Conservation (phyloP, 2,888 invertebrate species). For the Gymnocheta viridis region DNA sequence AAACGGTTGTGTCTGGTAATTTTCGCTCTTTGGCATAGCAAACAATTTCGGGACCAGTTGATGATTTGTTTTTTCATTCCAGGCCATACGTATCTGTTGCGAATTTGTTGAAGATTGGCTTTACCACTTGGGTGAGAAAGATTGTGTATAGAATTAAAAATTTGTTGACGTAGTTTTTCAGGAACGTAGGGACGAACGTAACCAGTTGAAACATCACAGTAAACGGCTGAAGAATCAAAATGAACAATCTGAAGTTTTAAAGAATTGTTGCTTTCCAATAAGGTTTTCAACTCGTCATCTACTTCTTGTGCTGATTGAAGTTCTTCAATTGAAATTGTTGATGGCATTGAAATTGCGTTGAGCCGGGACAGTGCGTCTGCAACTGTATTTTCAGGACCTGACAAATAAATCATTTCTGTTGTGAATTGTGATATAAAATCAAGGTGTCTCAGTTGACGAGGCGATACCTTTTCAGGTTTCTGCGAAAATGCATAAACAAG, state of each 20-base stretch:
- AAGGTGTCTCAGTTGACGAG: no score
- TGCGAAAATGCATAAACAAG: no score
- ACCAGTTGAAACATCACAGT: no score
- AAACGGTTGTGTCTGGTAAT: conserved; percentile 14
- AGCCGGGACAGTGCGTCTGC: conserved; percentile 43
- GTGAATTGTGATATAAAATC: conserved; percentile 50
- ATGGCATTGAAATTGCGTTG: conserved; percentile 34
- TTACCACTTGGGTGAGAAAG: conserved; percentile 22
- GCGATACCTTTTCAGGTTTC: no score
- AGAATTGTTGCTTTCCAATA: background rate
- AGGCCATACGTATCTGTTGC: conserved; percentile 60
- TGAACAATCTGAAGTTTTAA: conserved; percentile 7
- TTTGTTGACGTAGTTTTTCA: background rate
- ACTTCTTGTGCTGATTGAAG: background rate
- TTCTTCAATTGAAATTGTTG: background rate
- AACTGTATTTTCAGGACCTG: conserved; percentile 35
- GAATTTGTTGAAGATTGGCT: conserved; percentile 43
- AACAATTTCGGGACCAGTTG: conserved; percentile 37
- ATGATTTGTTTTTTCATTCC: conserved; percentile 56
- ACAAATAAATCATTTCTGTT: conserved; percentile 23
- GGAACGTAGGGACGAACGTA: conserved; percentile 11
- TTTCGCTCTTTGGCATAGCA: conserved; percentile 45
- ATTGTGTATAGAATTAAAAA: conserved; percentile 31
- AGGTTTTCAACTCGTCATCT: conserved; percentile 7
- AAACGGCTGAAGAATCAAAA: background rate